These are phyloP conservation scores for Falco peregrinus DNA, from an alignment of 2,797 vertebrate species.

Conservation along the genomic window DNA sequence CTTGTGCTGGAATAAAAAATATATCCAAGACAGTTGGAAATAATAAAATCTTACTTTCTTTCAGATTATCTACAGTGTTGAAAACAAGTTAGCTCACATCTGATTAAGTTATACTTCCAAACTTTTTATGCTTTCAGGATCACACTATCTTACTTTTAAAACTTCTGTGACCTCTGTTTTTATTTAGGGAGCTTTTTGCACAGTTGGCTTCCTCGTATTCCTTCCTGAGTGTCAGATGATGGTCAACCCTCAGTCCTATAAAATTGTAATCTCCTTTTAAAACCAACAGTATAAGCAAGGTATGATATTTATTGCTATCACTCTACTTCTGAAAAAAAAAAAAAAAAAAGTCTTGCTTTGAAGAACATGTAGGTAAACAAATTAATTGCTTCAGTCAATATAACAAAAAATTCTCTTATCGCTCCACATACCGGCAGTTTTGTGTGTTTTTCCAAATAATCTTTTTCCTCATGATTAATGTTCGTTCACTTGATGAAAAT, in stretches of 20 bases:
- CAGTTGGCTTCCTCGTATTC: background rate
- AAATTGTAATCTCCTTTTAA: background rate
- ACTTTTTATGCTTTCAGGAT: background rate
- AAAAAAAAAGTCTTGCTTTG: background rate
- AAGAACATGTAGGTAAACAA: background rate
- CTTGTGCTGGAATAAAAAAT: background rate
- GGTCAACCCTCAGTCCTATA: background rate
- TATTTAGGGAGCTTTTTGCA: background rate
- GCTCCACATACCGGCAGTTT: background rate
- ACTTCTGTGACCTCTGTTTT: background rate
- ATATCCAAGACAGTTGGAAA: background rate
- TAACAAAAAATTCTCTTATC: background rate
- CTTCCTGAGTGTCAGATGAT: background rate
- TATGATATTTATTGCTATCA: background rate
- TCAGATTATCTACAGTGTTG: background rate
- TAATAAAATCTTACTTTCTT: background rate
- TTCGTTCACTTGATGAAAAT: background rate
- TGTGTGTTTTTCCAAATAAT: background rate
- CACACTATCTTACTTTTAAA: background rate
- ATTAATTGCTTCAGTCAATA: background rate
- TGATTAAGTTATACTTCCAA: background rate
- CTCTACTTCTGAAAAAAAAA: background rate
- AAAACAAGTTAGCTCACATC: background rate
- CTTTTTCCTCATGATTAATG: background rate
- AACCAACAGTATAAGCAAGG: background rate